phyloP scores from a whole-genome alignment of 1,140 invertebrate genomes.

The Nebria ingens region DNA sequence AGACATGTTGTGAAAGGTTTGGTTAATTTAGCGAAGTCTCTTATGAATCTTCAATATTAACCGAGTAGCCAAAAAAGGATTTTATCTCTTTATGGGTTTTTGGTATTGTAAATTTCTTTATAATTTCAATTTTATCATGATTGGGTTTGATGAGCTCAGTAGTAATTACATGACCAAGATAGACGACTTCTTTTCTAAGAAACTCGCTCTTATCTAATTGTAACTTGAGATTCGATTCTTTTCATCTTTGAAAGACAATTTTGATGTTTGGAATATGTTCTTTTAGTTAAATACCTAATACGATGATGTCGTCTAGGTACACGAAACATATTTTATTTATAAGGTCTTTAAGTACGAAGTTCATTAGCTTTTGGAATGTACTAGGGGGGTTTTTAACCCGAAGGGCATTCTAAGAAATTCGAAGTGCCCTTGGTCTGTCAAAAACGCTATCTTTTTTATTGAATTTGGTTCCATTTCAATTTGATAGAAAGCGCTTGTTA shows the following conservation, averaged over 20 bases:
- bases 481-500: background rate
- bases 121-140: slow-evolving; percentile 16
- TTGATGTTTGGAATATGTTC: slow-evolving; percentile 22
- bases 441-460: slow-evolving; percentile 33
- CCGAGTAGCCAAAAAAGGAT: background rate
- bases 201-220: slow-evolving; percentile 27
- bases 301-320: slow-evolving; percentile 32
- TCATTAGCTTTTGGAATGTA: slow-evolving; percentile 38
- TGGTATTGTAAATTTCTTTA: background rate
- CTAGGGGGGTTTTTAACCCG: slow-evolving; percentile 33
- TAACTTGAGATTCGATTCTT: slow-evolving; percentile 23
- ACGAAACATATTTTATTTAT: slow-evolving; percentile 22
- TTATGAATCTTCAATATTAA: slow-evolving; percentile 14
- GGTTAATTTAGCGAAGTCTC: slow-evolving; percentile 11
- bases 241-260: slow-evolving; percentile 20
- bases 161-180: slow-evolving; percentile 18
- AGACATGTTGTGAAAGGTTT: slow-evolving; percentile 16
- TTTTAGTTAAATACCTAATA: slow-evolving; percentile 20
- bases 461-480: background rate
- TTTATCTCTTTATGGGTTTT: background rate
- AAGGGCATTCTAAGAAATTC: slow-evolving; percentile 35
- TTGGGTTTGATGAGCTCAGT: slow-evolving; percentile 17
- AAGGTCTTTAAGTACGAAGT: slow-evolving; percentile 25
- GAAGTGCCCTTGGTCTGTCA: slow-evolving; percentile 27
- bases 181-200: slow-evolving; percentile 15